Conservation (phyloP, 2,113 vertebrate genomes). For the Tragelaphus scriptus region DNA sequence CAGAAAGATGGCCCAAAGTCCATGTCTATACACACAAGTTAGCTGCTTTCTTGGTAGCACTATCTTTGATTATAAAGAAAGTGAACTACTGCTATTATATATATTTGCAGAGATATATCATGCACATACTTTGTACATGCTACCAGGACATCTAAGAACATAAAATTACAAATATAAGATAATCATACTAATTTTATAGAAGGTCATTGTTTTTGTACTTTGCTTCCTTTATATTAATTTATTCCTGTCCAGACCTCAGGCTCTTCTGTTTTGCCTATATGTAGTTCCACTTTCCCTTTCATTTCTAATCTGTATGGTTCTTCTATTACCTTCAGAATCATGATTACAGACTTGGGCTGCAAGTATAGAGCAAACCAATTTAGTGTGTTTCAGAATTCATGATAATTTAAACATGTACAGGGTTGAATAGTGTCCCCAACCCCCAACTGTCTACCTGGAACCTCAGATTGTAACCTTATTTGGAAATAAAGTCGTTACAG, state of each 20-base stretch:
- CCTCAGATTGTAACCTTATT: neutral
- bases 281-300: neutral
- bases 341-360: neutral
- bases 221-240: neutral
- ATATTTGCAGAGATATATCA: neutral
- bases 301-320: neutral
- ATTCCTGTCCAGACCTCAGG: neutral
- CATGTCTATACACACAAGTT: constrained; percentile 7
- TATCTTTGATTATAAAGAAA: constrained; percentile 49
- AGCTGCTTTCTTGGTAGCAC: constrained; percentile 8
- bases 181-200: neutral
- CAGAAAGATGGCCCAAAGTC: neutral
- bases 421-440: neutral
- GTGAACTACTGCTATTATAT: neutral
- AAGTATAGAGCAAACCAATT: neutral
- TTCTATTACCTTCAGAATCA: neutral
- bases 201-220: neutral
- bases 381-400: neutral
- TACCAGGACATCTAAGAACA: neutral
- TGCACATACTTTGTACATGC: neutral
- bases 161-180: neutral
- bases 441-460: neutral
- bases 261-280: neutral
- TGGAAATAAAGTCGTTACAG: neutral
- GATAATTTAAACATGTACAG: neutral